phyloP scores from a whole-genome alignment of 2,113 vertebrate genomes.

The Triplophysa tibetana region DNA sequence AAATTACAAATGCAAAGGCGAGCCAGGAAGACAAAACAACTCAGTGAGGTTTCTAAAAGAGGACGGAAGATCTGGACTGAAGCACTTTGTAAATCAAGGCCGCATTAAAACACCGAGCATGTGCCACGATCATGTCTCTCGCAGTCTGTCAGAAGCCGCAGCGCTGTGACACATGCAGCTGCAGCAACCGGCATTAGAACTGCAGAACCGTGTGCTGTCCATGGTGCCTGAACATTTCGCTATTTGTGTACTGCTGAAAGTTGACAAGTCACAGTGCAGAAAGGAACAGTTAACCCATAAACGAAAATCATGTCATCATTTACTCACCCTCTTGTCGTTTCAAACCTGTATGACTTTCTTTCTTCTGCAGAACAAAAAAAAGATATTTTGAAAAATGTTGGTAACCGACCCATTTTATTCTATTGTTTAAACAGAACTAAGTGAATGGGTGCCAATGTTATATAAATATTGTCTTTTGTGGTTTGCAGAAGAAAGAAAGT shows the following conservation, averaged over 20 bases:
- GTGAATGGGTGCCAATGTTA: too few relatives aligned
- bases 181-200: not conserved
- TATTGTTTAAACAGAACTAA: too few relatives aligned
- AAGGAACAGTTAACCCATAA: too few relatives aligned
- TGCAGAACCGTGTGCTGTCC: slow-evolving; percentile 29
- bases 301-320: too few relatives aligned
- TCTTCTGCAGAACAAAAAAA: too few relatives aligned
- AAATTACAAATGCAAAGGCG: not conserved
- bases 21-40: not conserved
- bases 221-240: slow-evolving; percentile 35
- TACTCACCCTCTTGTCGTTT: too few relatives aligned
- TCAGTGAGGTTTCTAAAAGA: not conserved
- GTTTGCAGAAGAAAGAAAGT: too few relatives aligned
- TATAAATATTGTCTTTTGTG: too few relatives aligned
- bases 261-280: not conserved
- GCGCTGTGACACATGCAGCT: not conserved
- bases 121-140: not conserved
- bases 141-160: not conserved
- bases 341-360: too few relatives aligned
- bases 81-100: not conserved
- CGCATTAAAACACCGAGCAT: not conserved
- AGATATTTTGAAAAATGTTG: too few relatives aligned
- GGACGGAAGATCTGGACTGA: not conserved
- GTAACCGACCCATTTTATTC: too few relatives aligned
- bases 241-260: not conserved